Base-by-base conservation (phyloP, 2,113 vertebrate species). In the Camelus bactrianus region DNA sequence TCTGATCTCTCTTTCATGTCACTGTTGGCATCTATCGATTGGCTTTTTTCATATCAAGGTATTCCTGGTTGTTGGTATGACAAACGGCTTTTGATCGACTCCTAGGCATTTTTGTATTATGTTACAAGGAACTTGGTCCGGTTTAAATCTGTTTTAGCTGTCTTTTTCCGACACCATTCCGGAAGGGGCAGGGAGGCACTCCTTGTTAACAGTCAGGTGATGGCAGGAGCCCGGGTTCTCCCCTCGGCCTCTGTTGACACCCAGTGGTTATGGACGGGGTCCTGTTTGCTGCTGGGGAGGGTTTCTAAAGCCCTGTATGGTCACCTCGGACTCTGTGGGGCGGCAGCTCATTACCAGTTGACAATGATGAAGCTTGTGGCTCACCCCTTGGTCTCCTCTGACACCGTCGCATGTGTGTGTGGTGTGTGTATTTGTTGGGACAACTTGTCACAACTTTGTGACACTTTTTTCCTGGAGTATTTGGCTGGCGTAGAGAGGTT, bases 271-370 rank as follows among this genome's bases (percentile, higher is more conserved):
- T 1, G 15, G 28, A 8, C 35, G 35, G 35, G 5, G 65, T 60
- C 35, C 26, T 32, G 5, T 10, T 13, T 16, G 9, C 35, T 7
- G 10, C 22, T 14, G 17, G 32, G 24, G 0, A 12, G 28, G 30
- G 35, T 0, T 30, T 16, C 42, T 5, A 32, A 50, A 24, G 28
- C 58, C 14, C n/a, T 4, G 32, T 1, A 0, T 9, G 22, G 8
- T 58, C 16, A 56, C 52, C 14, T 56, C 52, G 50, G 30, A 17
- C 19, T 7, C 69, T 1, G 1, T 4, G 28, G 28, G 3, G 0
- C 26, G 6, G 17, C 24, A 52, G 22, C 11, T 26, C 7, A 8
- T 2, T 20, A 64, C 19, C 26, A 13, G 12, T 14, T 26, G 16
- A 24, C 30, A 24, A 42, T 3, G 13, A 10, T 13, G 32, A n/a